Base-by-base conservation (phyloP, 2,888 invertebrate species). In the Notodonta ziczac region DNA sequence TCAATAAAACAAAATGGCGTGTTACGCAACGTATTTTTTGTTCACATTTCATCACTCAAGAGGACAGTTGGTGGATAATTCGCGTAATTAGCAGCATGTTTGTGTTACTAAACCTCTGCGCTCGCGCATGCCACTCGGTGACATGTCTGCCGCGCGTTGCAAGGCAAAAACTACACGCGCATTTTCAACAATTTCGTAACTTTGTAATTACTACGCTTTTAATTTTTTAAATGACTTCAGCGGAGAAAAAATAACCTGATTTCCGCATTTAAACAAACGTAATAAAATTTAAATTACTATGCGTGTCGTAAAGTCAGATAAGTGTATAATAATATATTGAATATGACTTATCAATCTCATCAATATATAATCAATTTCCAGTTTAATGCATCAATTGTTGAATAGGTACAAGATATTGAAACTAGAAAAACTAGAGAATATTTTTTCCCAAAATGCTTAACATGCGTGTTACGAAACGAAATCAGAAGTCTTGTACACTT, bases 11-110 rank as follows among this genome's bases (percentile, higher is more conserved):
- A 62, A 76, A 76, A 76, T 73, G 73, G 62, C 64, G 70, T 72
- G 80, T 89, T 87, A 85, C 77, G 83, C 80, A 85, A 89, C 79
- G 79, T 80, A 59, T 76, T 90, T 91, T 88, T 89, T 90, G 76
- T 78, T 69, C 69, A 82, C 87, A 88, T 90, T 90, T 90, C 87
- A 86, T 87, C 85, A 88, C 82, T 78, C 73, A 70, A 69, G 79
- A 77, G 79, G 84, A 85, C 87, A 83, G 86, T 85, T 81, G 82
- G 82, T 78, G 82, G 82, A 81, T 88, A 86, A 90, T 89, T 86
- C 78, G 72, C 66, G 85, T 83, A 90, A 92, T 90, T 91, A 89
- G 81, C 82, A 75, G 80, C 83, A 77, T 85, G 83, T 81, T 81
- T 84, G 82, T 79, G 78, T 80, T 81, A 78, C 76, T 81, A 76